Base-by-base conservation (phyloP, 2,888 invertebrate species). In the Nebria brevicollis region DNA sequence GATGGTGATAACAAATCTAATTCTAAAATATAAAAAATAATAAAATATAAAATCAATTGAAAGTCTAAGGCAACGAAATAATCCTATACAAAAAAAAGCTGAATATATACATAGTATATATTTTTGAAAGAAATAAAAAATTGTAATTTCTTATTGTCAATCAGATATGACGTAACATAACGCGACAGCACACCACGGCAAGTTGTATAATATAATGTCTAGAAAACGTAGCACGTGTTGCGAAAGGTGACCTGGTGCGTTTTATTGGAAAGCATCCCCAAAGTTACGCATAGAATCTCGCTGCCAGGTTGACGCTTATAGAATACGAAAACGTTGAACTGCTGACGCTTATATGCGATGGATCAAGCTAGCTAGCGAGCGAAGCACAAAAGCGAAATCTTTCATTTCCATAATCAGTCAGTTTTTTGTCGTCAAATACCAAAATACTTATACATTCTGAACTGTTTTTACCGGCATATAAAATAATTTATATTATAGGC, bases 401-500 rank as follows among this genome's bases (percentile, higher is more conserved):
- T 80, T 80, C 80, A 80, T 80, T 80, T 75, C 80, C 80, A 80
- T 80, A 80, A 80, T 80, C 80, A 80, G 70, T 64, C 80, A 75
- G 25, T 68, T 80, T 80, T 80, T 80, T 80, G 75, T 80, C 54
- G 54, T 13, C 75, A 75, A 80, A 80, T 72, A 80, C 75, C 70
- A 54, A 70, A 70, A 70, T 72, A 75, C 75, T 80, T 80, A 80
- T 80, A 75, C 68, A 80, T 80, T 80, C 75, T 65, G 75, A 73
- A 64, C 74, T 65, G 43, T 74, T 75, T 75, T 80, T 80, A 74
- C 72, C 75, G 75, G 64, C 66, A 43, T 65, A 80, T 66, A 79
- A 79, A 79, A 79, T 54, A 54, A 54, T 54, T 54, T 54, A 54
- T 54, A 54, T 54, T 13, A 54, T 13, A 54, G 54, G 54, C 13